Evolutionary conservation across 2,888 invertebrate genomes (phyloP).

Genomic region (Drosophila neonasuta): DNA sequence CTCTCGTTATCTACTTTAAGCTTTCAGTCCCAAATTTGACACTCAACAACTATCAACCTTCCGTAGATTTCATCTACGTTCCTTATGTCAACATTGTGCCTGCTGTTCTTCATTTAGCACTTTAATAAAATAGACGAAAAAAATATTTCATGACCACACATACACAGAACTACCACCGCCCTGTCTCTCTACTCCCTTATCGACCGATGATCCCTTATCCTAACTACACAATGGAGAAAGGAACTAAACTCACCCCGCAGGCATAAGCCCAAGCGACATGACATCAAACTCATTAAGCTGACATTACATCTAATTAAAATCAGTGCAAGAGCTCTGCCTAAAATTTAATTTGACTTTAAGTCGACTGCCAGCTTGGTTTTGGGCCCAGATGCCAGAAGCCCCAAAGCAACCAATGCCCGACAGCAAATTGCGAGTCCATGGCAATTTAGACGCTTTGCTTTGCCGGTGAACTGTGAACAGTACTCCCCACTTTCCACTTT

Average conservation of each 20-base stretch:
- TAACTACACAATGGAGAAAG: conserved; percentile 20
- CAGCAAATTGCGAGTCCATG: conserved; percentile 17
- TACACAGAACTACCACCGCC: conserved; percentile 12
- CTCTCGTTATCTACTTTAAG: background rate
- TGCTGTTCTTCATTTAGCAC: conserved; percentile 18
- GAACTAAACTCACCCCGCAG: conserved; percentile 11
- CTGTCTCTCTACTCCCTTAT: background rate
- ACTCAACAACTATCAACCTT: conserved; percentile 29
- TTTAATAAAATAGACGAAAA: background rate
- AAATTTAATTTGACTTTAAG: conserved; percentile 56
- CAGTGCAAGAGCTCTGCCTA: conserved; percentile 38
- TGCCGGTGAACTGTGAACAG: background rate
- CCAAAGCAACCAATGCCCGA: background rate
- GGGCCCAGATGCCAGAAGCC: background rate
- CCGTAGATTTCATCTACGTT: conserved; percentile 23
- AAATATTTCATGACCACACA: conserved; percentile 16
- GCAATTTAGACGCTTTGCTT: conserved; percentile 21
- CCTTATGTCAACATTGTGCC: conserved; percentile 34
- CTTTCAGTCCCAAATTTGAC: conserved; percentile 20
- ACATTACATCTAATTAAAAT: conserved; percentile 71
- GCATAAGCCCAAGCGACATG: conserved; percentile 24
- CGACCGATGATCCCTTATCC: conserved; percentile 10
- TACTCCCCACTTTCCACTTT: background rate
- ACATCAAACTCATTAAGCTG: conserved; percentile 61
- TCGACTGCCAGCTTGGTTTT: background rate